Evolutionary conservation across 2,888 invertebrate genomes (phyloP), one percentile per base, ranked within the genome.

Genomic region (Caenorhabditis angaria): DNA sequence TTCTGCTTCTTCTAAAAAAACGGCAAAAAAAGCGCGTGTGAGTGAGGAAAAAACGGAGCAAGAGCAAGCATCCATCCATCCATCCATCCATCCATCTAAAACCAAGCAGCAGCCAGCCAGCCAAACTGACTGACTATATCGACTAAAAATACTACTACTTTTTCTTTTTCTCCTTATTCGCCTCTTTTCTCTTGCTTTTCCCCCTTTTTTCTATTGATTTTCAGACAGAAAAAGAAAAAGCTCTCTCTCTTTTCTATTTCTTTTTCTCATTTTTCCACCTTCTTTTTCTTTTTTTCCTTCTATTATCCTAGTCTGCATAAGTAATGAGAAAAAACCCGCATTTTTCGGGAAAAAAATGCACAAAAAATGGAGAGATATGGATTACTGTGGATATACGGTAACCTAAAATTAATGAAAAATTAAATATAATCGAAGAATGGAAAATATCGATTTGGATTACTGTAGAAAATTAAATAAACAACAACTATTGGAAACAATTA

Each of bases 1-100:
- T 41, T 12, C 41, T 41, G n/a, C n/a, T n/a, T n/a, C n/a, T n/a
- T n/a, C n/a, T n/a, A n/a, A 41, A 41, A 41, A 41, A 41, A 41
- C 10, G 41, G 41, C 41, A 41, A 41, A 41, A 41, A 41, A 41
- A 20, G 27, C n/a, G n/a, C n/a, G n/a, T n/a, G n/a, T n/a, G n/a
- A n/a, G n/a, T n/a, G n/a, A n/a, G n/a, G n/a, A n/a, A n/a, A n/a
- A n/a, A 25, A 54, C 10, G 28, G 20, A 54, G 27, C 27, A 28
- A 25, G n/a, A n/a, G 28, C 54, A 54, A 12, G 28, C 25, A 22
- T 25, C 6, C 51, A 51, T 51, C 51, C 54, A 54, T 54, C 54
- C 54, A 54, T 54, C 54, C 54, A 54, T 54, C 54, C 54, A 54
- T 54, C 54, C 54, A 54, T 54, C 54, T 27, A 54, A 54, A 54